Evolutionary conservation across 2,113 vertebrate species (phyloP), one percentile per base, ranked within the genome.

Genomic region (Dicentrarchus labrax): DNA sequence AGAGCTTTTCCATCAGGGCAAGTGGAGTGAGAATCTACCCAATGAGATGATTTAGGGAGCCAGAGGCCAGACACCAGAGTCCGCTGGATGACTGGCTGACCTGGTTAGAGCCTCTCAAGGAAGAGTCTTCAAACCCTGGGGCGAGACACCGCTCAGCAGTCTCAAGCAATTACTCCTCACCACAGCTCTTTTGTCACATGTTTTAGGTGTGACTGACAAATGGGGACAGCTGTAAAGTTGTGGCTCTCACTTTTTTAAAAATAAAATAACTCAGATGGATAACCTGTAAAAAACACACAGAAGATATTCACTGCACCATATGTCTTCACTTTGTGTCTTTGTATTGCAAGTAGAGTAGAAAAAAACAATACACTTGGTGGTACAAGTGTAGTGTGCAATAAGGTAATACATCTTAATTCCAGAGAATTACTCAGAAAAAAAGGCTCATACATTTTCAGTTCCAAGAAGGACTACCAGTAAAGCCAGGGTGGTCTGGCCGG

Each of bases 101-200:
- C 80, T 51, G 82, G 24, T 84, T 66, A 36, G 13, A 79, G 69
- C 75, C n/a, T 77, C 67, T 82, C 51, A 74, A 68, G 24, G 72
- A 62, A 66, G n/a, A 4, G 0, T 73, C 66, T 50, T 88, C 56
- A 76, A 85, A 59, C 76, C 77, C n/a, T 6, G 9, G 72, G 73
- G 76, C 75, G 45, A 61, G 61, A 76, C 57, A 36, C 19, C 6
- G 1, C 56, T 84, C 68, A 59, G 81, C 38, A 60, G 57, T 60
- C 57, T 74, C 48, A 66, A 78, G 61, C 86, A 77, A 86, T 84
- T 53, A 86, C 72, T 39, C 16, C 67, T 72, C 56, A 83, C 36
- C 24, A 10, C 64, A 19, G 72, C 47, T 75, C 51, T 41, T 79
- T 67, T 41, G 62, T 50, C 13, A 24, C 16, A 61, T 2, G 6